phyloP scores from a whole-genome alignment of 2,888 invertebrate genomes.

The Sipha maydis region DNA sequence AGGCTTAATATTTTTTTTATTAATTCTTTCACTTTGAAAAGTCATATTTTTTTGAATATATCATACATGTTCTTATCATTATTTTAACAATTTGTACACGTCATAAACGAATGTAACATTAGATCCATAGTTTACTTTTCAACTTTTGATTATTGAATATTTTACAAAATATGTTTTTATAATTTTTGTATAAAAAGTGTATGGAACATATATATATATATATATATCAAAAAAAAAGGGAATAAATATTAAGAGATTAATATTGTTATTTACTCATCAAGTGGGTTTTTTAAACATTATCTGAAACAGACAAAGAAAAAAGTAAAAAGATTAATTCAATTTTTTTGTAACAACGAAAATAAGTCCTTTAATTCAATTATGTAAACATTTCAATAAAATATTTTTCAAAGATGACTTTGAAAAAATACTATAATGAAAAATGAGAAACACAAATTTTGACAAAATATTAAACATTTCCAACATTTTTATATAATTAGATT shows the following conservation, averaged over 20 bases:
- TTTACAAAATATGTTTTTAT: background rate
- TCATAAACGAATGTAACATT: too few species aligned
- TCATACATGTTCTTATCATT: too few species aligned
- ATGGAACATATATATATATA: too few species aligned
- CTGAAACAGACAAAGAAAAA: background rate
- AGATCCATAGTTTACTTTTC: too few species aligned
- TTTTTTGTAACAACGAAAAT: slow-evolving; percentile 12
- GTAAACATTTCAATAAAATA: slow-evolving; percentile 16
- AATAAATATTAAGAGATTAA: slow-evolving; percentile 25
- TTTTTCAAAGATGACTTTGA: background rate
- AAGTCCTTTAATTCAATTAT: slow-evolving; percentile 18
- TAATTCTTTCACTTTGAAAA: too few species aligned
- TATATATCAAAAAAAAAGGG: background rate
- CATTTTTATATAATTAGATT: slow-evolving; percentile 28
- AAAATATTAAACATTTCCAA: slow-evolving; percentile 29
- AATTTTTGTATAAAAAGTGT: too few species aligned
- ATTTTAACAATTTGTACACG: too few species aligned
- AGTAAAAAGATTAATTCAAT: slow-evolving; percentile 26
- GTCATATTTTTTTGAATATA: too few species aligned
- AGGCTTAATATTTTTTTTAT: too few species aligned
- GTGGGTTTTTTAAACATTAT: background rate
- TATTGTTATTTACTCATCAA: background rate
- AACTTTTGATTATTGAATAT: background rate
- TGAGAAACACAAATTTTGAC: background rate
- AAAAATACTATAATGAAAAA: slow-evolving; percentile 22